Base-by-base conservation (phyloP, 2,113 vertebrate species). In the Muscicapa adusta region DNA sequence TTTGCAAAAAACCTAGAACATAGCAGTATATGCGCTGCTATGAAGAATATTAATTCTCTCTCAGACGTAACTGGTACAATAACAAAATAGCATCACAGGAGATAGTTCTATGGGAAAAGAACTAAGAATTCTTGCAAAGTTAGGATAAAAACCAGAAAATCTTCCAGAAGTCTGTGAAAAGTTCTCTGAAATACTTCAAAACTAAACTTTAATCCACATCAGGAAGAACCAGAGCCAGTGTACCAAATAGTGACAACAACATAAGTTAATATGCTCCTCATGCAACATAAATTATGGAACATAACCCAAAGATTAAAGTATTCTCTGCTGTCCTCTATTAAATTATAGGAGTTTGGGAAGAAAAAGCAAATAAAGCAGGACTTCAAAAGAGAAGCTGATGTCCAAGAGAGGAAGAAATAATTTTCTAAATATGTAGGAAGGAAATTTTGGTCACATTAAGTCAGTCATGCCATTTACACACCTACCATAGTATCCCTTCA, bases 241-340 rank as follows among this genome's bases (percentile, higher is more conserved):
- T 73, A 85, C 71, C 51, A 73, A 89, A 78, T 2, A 66, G 31
- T 1, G 3, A 71, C 0, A 9, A 74, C 43, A 86, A 50, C 24
- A 47, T 29, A 48, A 88, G 1, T 38, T 94, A 91, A 90, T 85
- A 38, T 48, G 26, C 34, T 80, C 20, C 74, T 90, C 48, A 79
- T 73, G 67, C 77, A 85, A 88, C 50, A 68, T 42, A 79, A 90
- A 71, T 83, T 85, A 76, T 76, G 50, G 63, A 83, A 75, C 60
- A 62, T 61, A 93, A 91, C 83, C 71, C 72, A 73, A 94, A 96
- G 75, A 88, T 76, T 89, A 70, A 93, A 82, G 78, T 91, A 91
- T 85, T 70, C 23, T 79, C 33, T 92, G 9, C 62, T 80, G 23
- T 87, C 61, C 31, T 87, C 65, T 88, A 75, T 91, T 96, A 60